Conservation (phyloP, 2,797 vertebrate species). For the Lepus oiostolus region DNA sequence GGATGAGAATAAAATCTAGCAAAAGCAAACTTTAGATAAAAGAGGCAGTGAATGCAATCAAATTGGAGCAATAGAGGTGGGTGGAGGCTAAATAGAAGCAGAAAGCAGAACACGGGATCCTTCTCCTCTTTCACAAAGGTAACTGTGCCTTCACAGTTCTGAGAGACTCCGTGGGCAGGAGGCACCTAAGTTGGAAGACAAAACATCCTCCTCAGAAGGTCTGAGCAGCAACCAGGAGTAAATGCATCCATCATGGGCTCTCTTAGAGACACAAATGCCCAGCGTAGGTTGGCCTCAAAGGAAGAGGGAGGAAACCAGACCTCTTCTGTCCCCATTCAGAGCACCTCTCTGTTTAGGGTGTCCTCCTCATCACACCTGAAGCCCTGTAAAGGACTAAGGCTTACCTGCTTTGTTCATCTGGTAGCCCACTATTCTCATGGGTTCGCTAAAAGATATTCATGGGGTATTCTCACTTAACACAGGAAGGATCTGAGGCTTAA, state of each 20-base stretch:
- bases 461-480: neutral
- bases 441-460: neutral
- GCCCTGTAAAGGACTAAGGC: neutral
- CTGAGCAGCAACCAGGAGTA: neutral
- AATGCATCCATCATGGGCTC: neutral
- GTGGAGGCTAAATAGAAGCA: neutral
- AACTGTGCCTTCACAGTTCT: neutral
- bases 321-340: neutral
- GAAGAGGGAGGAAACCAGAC: neutral
- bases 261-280: neutral
- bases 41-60: neutral
- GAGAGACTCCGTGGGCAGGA: neutral
- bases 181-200: neutral
- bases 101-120: too few relatives aligned
- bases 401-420: accelerated
- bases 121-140: neutral
- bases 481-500: neutral
- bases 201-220: neutral
- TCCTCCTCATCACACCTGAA: neutral
- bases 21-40: neutral
- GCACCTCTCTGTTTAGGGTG: neutral
- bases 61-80: neutral
- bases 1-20: neutral
- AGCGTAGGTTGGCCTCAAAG: neutral
- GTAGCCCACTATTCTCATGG: neutral